A percentile compares a stretch with the other conserved stretches of the same genome.
phyloP scores from a whole-genome alignment of 2,797 vertebrate genomes.

The Emys orbicularis region DNA sequence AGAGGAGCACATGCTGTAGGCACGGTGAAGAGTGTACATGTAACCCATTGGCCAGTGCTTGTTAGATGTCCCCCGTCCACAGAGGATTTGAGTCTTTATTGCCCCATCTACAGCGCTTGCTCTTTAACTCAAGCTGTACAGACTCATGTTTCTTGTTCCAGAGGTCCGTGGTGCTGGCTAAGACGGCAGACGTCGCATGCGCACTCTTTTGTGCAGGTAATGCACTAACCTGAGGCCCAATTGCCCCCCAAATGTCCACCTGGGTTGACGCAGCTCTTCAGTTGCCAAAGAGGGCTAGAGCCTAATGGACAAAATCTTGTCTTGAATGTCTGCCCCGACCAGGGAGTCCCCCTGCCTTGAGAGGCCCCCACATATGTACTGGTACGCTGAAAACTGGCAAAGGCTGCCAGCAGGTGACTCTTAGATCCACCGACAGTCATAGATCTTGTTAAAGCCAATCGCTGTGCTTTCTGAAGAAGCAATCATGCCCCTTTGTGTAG shows the following conservation, averaged over 20 bases:
- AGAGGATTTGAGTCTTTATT: neutral
- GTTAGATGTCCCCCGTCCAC: neutral
- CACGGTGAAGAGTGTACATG: neutral
- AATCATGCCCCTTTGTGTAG: neutral
- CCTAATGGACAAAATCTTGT: neutral
- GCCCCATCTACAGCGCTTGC: neutral
- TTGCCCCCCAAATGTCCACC: neutral
- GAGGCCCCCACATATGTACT: neutral
- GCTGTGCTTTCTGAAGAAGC: neutral
- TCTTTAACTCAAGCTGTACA: neutral
- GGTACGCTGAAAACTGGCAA: neutral
- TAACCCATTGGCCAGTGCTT: accelerated
- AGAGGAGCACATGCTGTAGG: neutral
- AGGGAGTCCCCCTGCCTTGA: accelerated
- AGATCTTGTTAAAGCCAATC: neutral
- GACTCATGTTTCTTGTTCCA: neutral
- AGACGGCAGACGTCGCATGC: neutral
- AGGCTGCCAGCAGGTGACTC: neutral
- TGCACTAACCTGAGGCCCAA: neutral
- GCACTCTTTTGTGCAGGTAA: accelerated
- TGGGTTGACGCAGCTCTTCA: neutral
- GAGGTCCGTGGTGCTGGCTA: neutral
- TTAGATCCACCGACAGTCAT: neutral
- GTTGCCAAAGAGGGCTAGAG: neutral
- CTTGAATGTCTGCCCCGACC: neutral